These are phyloP conservation scores for Chromoteleia sp. DNA, from an alignment of 2,888 invertebrate genomes.

Conservation along the genomic window DNA sequence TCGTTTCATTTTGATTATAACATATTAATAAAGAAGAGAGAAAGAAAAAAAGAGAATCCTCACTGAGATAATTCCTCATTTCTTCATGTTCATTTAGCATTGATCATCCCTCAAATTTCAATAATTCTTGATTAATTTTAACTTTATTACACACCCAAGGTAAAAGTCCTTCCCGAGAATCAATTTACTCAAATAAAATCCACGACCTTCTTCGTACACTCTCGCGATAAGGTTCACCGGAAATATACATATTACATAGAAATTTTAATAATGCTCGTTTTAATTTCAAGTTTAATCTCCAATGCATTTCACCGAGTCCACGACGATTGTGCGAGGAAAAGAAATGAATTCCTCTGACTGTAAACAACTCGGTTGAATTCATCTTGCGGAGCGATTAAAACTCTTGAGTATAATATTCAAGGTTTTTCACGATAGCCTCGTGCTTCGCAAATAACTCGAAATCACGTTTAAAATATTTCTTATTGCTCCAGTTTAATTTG, in stretches of 20 bases:
- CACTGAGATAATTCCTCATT: too few relatives aligned
- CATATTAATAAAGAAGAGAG: too few relatives aligned
- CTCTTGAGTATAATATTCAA: constrained; percentile 40
- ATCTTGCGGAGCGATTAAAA: constrained; percentile 34
- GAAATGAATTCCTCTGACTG: constrained; percentile 21
- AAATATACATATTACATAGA: constrained; percentile 27
- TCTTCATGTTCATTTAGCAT: too few relatives aligned
- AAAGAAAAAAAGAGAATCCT: too few relatives aligned
- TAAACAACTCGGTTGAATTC: constrained; percentile 30
- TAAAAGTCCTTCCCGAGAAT: background rate
- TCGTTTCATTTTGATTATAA: too few relatives aligned
- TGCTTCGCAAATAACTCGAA: background rate
- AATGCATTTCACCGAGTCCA: constrained; percentile 13
- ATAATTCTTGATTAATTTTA: too few relatives aligned
- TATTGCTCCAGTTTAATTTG: background rate
- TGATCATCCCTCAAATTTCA: too few relatives aligned
- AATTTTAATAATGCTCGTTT: constrained; percentile 38
- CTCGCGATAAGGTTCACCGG: background rate
- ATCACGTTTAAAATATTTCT: background rate
- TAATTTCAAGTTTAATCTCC: constrained; percentile 34
- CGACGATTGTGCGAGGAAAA: background rate
- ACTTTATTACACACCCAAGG: background rate
- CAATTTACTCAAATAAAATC: background rate
- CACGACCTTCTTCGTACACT: background rate
- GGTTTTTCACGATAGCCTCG: constrained; percentile 19